phyloP scores from a whole-genome alignment of 2,797 vertebrate species.

The Fratercula arctica region DNA sequence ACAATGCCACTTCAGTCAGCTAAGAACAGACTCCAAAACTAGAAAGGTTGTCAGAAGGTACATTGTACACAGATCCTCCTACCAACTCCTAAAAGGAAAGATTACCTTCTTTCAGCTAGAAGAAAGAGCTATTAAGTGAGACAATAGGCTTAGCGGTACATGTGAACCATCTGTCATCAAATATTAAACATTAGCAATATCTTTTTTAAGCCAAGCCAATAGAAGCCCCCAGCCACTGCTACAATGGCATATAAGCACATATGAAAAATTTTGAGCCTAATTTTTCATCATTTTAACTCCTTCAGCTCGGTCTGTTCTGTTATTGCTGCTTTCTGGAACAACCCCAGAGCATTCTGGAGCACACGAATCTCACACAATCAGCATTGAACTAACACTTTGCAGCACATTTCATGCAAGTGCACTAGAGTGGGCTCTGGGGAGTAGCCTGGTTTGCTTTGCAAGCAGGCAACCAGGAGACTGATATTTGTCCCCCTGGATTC shows the following conservation, averaged over 20 bases:
- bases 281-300: neutral
- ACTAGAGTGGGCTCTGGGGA: neutral
- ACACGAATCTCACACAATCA: neutral
- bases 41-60: neutral
- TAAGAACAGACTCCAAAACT: neutral
- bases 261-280: neutral
- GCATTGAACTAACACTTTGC: neutral
- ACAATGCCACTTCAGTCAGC: neutral
- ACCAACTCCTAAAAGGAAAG: neutral
- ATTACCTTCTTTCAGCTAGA: neutral
- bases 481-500: neutral
- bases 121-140: neutral
- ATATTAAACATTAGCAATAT: neutral
- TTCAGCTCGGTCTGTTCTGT: neutral
- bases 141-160: neutral
- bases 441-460: neutral
- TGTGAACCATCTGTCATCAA: neutral
- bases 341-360: neutral
- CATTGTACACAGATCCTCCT: neutral
- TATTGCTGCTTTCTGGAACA: neutral
- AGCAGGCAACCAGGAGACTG: neutral
- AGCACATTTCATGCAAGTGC: neutral
- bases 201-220: neutral
- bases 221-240: neutral
- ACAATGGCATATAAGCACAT: neutral